Base-by-base conservation (phyloP, 2,888 invertebrate species). In the Steinernema hermaphroditum region DNA sequence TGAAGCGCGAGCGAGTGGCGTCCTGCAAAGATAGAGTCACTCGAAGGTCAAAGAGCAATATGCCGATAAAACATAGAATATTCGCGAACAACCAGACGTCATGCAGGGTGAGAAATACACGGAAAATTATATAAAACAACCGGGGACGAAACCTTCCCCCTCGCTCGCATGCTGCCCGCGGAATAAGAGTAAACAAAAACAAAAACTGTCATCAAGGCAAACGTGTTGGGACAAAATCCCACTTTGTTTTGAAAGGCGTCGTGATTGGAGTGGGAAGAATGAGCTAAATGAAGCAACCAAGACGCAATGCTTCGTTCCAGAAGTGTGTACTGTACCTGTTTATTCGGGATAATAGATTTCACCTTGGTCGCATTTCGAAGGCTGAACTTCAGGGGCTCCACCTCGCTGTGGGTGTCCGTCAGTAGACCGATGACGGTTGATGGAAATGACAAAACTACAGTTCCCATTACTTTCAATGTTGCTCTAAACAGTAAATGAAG, bases 391-490 rank as follows among this genome's bases (percentile, higher is more conserved):
- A 97, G 91, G 87, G 93, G 93, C 37, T 80, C 79, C 14, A 80
- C 74, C 43, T 78, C 78, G 27, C 77, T 70, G 41, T 79, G 74
- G 9, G 78, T 46, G n/a, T 79, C 80, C 12, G 82, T 79, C 24
- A 85, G 76, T 1, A 92, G 76, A 2, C 75, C 92, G 74, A 96
- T 93, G 84, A 96, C 95, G 72, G 96, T 96, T 70, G 95, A 94
- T 71, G 97, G 96, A 89, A 97, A 97, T 54, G 96, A 96, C 78
- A 97, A 90, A 94, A 96, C 94, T 92, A 97, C 93, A 88, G 96
- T 96, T 75, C 97, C 97, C 74, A 93, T 93, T 89, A 96, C 92
- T 88, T 94, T 94, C 12, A 96, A 94, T 89, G 94, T 93, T 88
- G 96, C 95, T 86, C 94, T 94, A 75, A 91, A 87, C 34, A 44